Conservation (phyloP, 2,888 invertebrate genomes). For the Hemithea aestivaria region DNA sequence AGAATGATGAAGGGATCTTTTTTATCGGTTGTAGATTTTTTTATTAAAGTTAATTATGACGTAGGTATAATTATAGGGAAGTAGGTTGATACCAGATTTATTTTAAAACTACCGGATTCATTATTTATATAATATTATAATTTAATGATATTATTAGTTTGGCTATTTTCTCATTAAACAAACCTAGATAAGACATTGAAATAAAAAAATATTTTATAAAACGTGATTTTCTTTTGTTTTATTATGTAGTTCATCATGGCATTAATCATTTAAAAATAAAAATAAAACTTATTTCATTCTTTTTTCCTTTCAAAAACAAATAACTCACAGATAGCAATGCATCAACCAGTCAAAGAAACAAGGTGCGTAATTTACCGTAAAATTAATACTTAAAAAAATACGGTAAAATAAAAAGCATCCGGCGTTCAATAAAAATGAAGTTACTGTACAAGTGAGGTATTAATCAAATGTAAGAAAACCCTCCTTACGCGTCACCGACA, state of each 20-base stretch:
- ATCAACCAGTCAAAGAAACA: slow-evolving; percentile 44
- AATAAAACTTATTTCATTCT: slow-evolving; percentile 6
- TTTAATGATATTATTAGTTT: too few species aligned
- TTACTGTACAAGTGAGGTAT: slow-evolving; percentile 59
- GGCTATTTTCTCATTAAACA: too few species aligned
- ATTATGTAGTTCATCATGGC: too few species aligned
- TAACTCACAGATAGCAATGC: slow-evolving; percentile 36
- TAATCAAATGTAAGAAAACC: slow-evolving; percentile 48
- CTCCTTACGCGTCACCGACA: slow-evolving; percentile 68
- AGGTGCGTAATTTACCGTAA: slow-evolving; percentile 60
- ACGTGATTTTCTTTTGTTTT: too few species aligned
- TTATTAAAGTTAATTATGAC: too few species aligned
- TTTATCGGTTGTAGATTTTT: neutral
- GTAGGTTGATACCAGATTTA: too few species aligned
- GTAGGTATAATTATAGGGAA: too few species aligned
- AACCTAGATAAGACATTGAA: too few species aligned
- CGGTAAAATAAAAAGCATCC: slow-evolving; percentile 69
- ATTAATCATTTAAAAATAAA: too few species aligned
- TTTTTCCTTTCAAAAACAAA: slow-evolving; percentile 16
- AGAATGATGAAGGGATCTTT: neutral
- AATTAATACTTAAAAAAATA: slow-evolving; percentile 62
- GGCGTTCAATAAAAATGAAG: slow-evolving; percentile 54
- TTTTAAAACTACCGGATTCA: too few species aligned
- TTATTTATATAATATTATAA: too few species aligned
- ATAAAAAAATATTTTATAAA: too few species aligned